Conservation (phyloP, 2,888 invertebrate species). For the Lasioglossum lativentre region DNA sequence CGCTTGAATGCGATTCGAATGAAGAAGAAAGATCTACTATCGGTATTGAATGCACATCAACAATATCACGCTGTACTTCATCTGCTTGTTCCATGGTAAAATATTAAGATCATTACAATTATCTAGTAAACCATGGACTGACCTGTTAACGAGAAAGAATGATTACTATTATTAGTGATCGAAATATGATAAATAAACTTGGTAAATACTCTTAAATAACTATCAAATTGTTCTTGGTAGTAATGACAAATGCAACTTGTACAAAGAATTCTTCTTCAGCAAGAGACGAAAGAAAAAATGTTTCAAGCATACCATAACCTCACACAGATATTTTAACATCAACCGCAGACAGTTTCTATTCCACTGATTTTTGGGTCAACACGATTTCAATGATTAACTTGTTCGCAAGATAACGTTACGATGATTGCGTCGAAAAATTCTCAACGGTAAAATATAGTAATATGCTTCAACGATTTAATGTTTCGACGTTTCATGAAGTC, state of each 20-base stretch:
- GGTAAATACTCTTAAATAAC: neutral
- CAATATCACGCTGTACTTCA: constrained; percentile 33
- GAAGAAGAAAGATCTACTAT: constrained; percentile 10
- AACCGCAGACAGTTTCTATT: neutral
- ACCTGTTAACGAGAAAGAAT: constrained; percentile 48
- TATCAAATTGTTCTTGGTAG: neutral
- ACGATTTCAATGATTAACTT: neutral
- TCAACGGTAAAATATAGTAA: neutral
- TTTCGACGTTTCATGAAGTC: neutral
- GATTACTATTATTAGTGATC: constrained; percentile 4
- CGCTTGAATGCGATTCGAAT: neutral
- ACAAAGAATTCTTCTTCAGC: neutral
- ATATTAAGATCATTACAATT: constrained; percentile 46
- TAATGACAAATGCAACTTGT: neutral
- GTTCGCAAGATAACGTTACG: neutral
- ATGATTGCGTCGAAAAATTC: neutral
- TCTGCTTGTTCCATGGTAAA: constrained; percentile 68
- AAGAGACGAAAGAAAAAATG: neutral
- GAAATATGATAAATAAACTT: neutral
- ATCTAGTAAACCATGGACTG: constrained; percentile 53
- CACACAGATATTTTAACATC: constrained; percentile 2
- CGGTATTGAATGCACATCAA: constrained; percentile 1
- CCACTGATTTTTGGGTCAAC: neutral
- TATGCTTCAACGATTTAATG: neutral
- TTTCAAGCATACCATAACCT: constrained; percentile 56